Percentiles rank a stretch among this genome's conserved stretches.
Evolutionary conservation across 92 coral and sea anemone species (phyloP).

Genomic region (Epizoanthus illoricatus): DNA sequence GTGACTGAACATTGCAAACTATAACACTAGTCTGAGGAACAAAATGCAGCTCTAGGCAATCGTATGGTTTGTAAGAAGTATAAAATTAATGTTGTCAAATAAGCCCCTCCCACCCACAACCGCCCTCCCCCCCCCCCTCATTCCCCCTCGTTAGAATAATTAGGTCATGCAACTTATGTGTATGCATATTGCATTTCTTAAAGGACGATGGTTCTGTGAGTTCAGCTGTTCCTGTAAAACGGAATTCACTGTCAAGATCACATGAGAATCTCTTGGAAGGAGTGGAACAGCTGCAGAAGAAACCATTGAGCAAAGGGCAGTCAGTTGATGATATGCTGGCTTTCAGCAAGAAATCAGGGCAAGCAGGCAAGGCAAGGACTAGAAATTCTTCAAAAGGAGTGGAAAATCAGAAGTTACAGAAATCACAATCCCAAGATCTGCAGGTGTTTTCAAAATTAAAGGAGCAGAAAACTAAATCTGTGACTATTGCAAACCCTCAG

Average conservation of each 20-base stretch:
- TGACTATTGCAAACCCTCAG: neutral
- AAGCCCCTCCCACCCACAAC: no score
- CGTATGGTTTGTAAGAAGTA: no score
- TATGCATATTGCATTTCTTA: neutral
- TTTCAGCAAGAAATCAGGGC: constrained; percentile 12
- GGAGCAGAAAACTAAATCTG: neutral
- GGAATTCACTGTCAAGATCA: constrained; percentile 14
- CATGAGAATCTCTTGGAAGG: constrained; percentile 11
- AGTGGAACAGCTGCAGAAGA: constrained; percentile 16
- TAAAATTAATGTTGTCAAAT: no score
- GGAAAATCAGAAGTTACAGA: neutral
- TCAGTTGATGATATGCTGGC: constrained; percentile 20
- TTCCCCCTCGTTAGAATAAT: no score
- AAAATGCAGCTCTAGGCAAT: no score
- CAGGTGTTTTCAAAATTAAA: neutral
- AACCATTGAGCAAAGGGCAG: neutral
- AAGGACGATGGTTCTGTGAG: constrained; percentile 44
- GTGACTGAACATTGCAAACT: no score
- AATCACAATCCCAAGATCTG: neutral
- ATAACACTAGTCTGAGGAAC: no score
- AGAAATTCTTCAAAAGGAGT: neutral
- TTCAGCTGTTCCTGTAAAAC: constrained; percentile 24
- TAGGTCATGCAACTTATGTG: no score
- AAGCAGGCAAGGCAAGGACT: neutral
- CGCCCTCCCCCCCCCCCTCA: no score